A percentile compares a stretch with the other conserved stretches of the same genome.
phyloP scores from a whole-genome alignment of 2,113 vertebrate species.

The Orcinus orca region DNA sequence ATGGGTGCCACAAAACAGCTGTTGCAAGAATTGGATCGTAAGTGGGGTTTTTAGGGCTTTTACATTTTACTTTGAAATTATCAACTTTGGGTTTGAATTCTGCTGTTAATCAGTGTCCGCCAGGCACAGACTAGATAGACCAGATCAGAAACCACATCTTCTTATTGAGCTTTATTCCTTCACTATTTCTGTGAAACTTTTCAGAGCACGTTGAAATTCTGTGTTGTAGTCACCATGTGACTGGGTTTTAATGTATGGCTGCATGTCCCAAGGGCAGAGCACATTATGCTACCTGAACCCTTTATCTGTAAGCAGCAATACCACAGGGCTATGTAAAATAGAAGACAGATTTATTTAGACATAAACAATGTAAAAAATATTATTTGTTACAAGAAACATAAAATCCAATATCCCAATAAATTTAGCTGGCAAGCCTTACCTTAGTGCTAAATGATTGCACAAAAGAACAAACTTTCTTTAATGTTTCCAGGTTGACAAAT shows the following conservation, averaged over 20 bases:
- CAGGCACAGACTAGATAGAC: conserved; percentile 11
- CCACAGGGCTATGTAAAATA: conserved; percentile 68
- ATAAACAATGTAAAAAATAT: conserved; percentile 80
- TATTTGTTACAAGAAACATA: conserved; percentile 75
- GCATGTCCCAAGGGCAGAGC: conserved; percentile 69
- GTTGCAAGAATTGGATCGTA: not conserved
- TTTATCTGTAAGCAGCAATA: conserved; percentile 74
- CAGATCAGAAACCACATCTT: conserved; percentile 50
- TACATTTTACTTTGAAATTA: conserved; percentile 57
- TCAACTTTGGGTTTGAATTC: conserved; percentile 22
- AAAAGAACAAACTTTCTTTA: conserved; percentile 76
- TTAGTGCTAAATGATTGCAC: conserved; percentile 76
- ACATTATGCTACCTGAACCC: conserved; percentile 74
- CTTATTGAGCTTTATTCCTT: conserved; percentile 23
- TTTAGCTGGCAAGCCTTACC: conserved; percentile 72
- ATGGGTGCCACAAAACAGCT: not conserved
- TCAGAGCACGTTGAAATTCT: conserved; percentile 63
- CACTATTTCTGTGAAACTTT: conserved; percentile 42
- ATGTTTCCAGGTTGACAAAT: conserved; percentile 72
- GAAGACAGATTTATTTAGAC: conserved; percentile 79
- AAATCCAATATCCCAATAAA: conserved; percentile 78
- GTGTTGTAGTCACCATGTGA: not conserved
- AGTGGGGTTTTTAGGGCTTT: not conserved
- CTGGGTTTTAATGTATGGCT: conserved; percentile 55
- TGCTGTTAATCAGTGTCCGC: conserved; percentile 36